Conservation (phyloP, 1,140 invertebrate genomes). For the Atta colombica region DNA sequence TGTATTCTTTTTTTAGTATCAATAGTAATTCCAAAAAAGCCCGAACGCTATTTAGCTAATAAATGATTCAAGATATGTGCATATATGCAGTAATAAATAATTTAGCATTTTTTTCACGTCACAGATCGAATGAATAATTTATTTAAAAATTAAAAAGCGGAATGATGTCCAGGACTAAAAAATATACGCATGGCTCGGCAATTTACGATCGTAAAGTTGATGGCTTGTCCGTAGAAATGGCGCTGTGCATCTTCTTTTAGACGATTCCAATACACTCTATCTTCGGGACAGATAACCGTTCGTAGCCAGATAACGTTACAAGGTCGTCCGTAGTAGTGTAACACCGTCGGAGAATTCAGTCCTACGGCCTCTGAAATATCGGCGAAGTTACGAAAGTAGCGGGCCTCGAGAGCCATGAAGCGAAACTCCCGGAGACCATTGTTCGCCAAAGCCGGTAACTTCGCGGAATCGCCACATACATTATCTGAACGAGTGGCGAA, state of each 20-base stretch:
- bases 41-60: constrained; percentile 2
- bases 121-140: background rate
- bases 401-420: constrained; percentile 66
- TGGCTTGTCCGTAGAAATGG: constrained; percentile 34
- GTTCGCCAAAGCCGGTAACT: constrained; percentile 82
- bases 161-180: background rate
- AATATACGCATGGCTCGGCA: background rate
- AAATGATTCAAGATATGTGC: constrained; percentile 16
- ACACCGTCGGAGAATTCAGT: constrained; percentile 70
- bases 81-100: constrained; percentile 31
- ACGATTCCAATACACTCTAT: constrained; percentile 69
- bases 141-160: constrained; percentile 24
- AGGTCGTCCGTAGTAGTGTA: constrained; percentile 71
- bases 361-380: constrained; percentile 82
- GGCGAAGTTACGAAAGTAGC: constrained; percentile 82
- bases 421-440: constrained; percentile 81
- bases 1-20: constrained; percentile 11
- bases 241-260: constrained; percentile 58
- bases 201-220: constrained; percentile 37
- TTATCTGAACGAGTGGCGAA: constrained; percentile 77
- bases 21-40: background rate
- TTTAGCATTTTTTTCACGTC: background rate
- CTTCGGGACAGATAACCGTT: constrained; percentile 76
- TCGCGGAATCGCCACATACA: constrained; percentile 84
- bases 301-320: constrained; percentile 77